Percentiles rank a stretch among this genome's conserved stretches.
Conservation (phyloP, 1,140 invertebrate species). For the Dermatophagoides farinae region DNA sequence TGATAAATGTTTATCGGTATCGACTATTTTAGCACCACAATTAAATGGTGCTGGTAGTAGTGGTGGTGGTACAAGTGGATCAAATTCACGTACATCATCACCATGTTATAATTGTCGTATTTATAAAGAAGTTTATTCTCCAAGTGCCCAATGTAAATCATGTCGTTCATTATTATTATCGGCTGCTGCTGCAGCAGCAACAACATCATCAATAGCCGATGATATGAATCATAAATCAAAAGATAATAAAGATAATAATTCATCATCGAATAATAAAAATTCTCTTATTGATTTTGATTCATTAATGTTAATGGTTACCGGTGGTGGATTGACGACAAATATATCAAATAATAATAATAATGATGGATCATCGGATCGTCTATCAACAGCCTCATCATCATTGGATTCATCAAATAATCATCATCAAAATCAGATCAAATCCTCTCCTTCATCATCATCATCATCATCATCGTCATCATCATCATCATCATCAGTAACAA, state of each 20-base stretch:
- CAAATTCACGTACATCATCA: neutral
- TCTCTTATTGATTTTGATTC: neutral
- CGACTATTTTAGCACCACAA: neutral
- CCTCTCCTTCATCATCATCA: neutral
- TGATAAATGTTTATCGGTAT: neutral
- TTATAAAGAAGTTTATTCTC: conserved; percentile 10
- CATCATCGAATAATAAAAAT: neutral
- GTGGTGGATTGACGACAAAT: neutral
- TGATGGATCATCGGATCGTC: too few relatives aligned
- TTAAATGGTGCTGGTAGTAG: neutral
- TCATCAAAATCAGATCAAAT: too few relatives aligned
- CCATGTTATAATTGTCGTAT: conserved; percentile 10
- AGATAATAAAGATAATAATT: neutral
- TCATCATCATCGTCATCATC: neutral
- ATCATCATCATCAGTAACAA: neutral
- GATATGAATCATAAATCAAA: neutral
- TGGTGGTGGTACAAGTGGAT: neutral
- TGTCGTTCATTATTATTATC: neutral
- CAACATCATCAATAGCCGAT: neutral
- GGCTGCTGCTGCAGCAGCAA: neutral
- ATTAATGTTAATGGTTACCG: neutral
- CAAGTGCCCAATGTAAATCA: neutral
- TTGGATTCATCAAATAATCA: too few relatives aligned
- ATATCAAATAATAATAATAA: too few relatives aligned
- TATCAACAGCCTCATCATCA: too few relatives aligned